Conservation (phyloP, 1,140 invertebrate species). For the Diplogasteroides magnus region DNA sequence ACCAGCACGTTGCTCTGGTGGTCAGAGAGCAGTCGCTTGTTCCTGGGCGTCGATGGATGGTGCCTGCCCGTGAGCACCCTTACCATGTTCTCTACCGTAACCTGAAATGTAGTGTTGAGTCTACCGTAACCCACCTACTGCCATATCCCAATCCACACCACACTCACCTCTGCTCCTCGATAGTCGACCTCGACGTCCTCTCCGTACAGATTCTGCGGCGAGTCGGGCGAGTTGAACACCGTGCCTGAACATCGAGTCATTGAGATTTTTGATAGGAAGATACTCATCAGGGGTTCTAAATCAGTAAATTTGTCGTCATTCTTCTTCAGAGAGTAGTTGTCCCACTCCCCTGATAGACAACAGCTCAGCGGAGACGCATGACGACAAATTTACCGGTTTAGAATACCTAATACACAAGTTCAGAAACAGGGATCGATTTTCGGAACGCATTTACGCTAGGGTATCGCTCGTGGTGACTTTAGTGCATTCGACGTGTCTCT, state of each 20-base stretch:
- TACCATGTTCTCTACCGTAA: conserved; percentile 84
- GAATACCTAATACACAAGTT: not conserved
- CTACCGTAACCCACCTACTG: too few relatives aligned
- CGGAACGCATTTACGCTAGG: too few relatives aligned
- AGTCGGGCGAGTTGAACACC: not conserved
- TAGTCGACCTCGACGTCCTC: conserved; percentile 99
- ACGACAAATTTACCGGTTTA: not conserved
- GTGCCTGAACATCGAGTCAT: not conserved
- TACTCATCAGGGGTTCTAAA: too few relatives aligned
- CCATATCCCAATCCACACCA: too few relatives aligned
- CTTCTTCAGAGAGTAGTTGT: not conserved
- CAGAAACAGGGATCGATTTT: not conserved
- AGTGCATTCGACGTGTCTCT: too few relatives aligned
- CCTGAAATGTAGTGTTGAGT: too few relatives aligned
- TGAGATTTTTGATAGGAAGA: too few relatives aligned
- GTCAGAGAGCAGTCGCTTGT: conserved; percentile 89
- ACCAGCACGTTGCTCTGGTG: conserved; percentile 87
- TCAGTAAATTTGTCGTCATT: not conserved
- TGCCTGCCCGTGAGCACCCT: conserved; percentile 84
- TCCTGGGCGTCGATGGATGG: conserved; percentile 80
- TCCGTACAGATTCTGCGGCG: not conserved
- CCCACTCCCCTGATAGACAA: not conserved
- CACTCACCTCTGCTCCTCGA: conserved; percentile 93
- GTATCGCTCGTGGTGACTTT: too few relatives aligned
- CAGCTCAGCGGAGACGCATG: too few relatives aligned